Evolutionary conservation across 2,113 vertebrate genomes (phyloP).

Genomic region (Corapipo altera): DNA sequence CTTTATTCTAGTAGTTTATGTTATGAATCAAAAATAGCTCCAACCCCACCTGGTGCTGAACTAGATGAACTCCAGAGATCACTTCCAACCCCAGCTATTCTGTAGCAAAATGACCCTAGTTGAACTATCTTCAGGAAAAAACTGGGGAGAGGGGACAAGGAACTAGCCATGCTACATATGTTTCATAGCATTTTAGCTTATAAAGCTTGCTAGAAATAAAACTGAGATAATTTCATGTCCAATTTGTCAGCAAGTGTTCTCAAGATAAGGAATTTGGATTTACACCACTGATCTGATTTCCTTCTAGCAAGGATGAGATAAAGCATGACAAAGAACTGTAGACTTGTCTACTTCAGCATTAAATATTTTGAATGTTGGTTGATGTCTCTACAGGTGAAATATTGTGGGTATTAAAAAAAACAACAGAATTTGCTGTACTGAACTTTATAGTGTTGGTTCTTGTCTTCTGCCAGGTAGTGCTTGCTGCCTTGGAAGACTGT

Average conservation of each 20-base stretch:
- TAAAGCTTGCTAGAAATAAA: neutral
- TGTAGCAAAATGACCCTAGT: neutral
- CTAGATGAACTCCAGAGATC: neutral
- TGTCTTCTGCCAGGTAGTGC: neutral
- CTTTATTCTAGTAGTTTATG: neutral
- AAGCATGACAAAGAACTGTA: neutral
- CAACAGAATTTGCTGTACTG: neutral
- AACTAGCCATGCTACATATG: neutral
- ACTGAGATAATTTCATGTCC: neutral
- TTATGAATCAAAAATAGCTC: neutral
- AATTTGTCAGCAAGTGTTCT: neutral
- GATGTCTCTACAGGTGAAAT: neutral
- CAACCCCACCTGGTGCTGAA: neutral
- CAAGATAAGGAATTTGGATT: neutral
- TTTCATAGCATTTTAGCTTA: neutral
- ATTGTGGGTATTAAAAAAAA: neutral
- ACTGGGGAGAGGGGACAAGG: fast-evolving
- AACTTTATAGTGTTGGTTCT: neutral
- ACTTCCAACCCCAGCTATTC: neutral
- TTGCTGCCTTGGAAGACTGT: neutral
- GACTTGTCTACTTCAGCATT: neutral
- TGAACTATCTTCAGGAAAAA: neutral
- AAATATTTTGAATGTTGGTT: neutral
- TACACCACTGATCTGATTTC: neutral
- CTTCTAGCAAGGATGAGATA: neutral